A percentile compares a stretch with the other conserved stretches of the same genome.
phyloP scores from a whole-genome alignment of 1,140 invertebrate species.

The Paramacrobiotus metropolitanus region DNA sequence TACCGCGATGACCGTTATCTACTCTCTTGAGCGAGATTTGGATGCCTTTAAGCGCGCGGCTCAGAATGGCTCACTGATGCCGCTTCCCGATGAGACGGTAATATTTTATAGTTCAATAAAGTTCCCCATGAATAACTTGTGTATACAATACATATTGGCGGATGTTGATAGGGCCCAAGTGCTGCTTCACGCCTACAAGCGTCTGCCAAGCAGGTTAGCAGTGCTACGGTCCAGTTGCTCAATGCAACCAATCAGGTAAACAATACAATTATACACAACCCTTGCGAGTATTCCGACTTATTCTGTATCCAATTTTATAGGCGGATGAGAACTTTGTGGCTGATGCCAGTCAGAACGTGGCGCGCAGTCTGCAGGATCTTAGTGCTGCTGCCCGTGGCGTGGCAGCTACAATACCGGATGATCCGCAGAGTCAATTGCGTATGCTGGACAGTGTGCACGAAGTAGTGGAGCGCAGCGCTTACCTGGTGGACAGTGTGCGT shows the following conservation, averaged over 20 bases:
- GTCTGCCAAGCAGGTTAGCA: conserved; percentile 14
- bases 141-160: too few relatives aligned
- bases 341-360: conserved; percentile 51
- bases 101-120: too few relatives aligned
- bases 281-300: conserved; percentile 8
- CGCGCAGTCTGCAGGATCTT: conserved; percentile 41
- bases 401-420: conserved; percentile 35
- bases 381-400: conserved; percentile 45
- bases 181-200: background rate
- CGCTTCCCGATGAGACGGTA: conserved; percentile 60
- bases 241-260: conserved; percentile 48
- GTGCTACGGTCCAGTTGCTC: conserved; percentile 48
- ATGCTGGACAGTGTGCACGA: conserved; percentile 49
- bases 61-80: conserved; percentile 38
- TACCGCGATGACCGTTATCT: conserved; percentile 53
- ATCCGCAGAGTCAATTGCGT: conserved; percentile 33
- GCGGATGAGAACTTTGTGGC: conserved; percentile 60
- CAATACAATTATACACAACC: background rate
- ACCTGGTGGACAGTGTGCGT: conserved; percentile 51
- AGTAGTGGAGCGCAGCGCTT: conserved; percentile 46
- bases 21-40: conserved; percentile 51
- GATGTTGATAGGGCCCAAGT: background rate
- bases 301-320: too few relatives aligned
- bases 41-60: conserved; percentile 51
- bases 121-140: too few relatives aligned